A percentile compares a stretch with the other conserved stretches of the same genome.
These are phyloP conservation scores for Temnothorax longispinosus DNA, from an alignment of 1,140 invertebrate genomes.

Conservation along the genomic window DNA sequence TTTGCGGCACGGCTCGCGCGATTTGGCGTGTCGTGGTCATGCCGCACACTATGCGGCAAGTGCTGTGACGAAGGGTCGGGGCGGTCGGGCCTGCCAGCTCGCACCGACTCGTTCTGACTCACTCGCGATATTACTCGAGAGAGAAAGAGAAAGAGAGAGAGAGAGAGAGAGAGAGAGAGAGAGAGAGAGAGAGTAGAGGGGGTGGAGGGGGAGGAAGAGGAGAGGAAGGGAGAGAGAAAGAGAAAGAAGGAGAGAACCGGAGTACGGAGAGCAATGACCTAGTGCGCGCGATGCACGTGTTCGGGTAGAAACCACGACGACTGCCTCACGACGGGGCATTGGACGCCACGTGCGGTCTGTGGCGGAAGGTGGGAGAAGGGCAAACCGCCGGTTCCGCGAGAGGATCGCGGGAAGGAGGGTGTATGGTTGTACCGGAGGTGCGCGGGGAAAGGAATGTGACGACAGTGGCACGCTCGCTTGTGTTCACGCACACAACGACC, in stretches of 20 bases:
- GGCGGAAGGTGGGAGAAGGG: slow-evolving; percentile 48
- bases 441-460: background rate
- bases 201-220: slow-evolving; percentile 55
- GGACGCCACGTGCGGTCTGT: slow-evolving; percentile 76
- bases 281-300: slow-evolving; percentile 83
- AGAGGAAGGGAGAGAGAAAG: background rate
- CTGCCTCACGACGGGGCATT: slow-evolving; percentile 80
- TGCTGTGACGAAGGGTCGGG: slow-evolving; percentile 20
- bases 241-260: slow-evolving; percentile 19
- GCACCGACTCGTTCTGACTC: background rate
- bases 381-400: background rate
- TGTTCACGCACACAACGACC: background rate
- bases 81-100: background rate
- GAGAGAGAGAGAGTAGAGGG: slow-evolving; percentile 36
- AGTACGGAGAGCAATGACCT: slow-evolving; percentile 82
- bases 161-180: slow-evolving; percentile 40
- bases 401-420: background rate
- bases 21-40: slow-evolving; percentile 53
- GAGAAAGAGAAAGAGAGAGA: slow-evolving; percentile 43
- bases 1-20: background rate
- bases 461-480: background rate
- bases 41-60: slow-evolving; percentile 34
- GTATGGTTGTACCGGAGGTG: background rate
- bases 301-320: slow-evolving; percentile 77
- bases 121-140: slow-evolving; percentile 75